Evolutionary conservation across 1,140 invertebrate species (phyloP).

Genomic region (Saxidomus purpurata): DNA sequence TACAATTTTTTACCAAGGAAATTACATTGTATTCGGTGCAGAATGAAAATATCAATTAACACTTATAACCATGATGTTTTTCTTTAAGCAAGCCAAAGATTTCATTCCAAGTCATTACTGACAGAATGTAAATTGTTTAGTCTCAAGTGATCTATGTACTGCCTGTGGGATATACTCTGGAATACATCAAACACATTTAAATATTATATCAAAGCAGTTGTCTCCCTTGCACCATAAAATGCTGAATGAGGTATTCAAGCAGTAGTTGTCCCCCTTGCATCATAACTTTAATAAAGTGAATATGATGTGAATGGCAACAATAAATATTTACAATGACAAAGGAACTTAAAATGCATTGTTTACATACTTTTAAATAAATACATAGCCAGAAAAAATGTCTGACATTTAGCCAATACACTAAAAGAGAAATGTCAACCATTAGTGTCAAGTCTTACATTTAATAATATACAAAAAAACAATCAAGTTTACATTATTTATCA

Average conservation of each 20-base stretch:
- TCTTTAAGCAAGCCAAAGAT: not conserved
- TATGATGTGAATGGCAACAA: too few species aligned
- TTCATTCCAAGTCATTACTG: not conserved
- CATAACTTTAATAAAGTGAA: not conserved
- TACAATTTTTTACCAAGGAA: too few species aligned
- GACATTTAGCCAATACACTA: too few species aligned
- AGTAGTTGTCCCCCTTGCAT: not conserved
- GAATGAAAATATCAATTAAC: not conserved
- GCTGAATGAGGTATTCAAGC: not conserved
- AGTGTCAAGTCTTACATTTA: too few species aligned
- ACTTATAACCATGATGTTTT: not conserved
- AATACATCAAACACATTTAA: not conserved
- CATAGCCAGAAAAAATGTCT: too few species aligned
- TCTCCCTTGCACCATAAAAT: not conserved
- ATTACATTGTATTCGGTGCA: not conserved
- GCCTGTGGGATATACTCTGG: not conserved
- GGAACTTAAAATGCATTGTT: too few species aligned
- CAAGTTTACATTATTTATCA: too few species aligned
- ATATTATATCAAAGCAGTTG: not conserved
- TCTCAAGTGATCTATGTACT: not conserved
- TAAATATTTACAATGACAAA: too few species aligned
- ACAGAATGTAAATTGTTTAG: constrained; percentile 19
- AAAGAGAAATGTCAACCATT: too few species aligned
- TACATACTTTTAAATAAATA: too few species aligned
- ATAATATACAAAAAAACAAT: too few species aligned